These are phyloP conservation scores for Xylota sylvarum DNA, from an alignment of 2,888 invertebrate species.

Conservation along the genomic window DNA sequence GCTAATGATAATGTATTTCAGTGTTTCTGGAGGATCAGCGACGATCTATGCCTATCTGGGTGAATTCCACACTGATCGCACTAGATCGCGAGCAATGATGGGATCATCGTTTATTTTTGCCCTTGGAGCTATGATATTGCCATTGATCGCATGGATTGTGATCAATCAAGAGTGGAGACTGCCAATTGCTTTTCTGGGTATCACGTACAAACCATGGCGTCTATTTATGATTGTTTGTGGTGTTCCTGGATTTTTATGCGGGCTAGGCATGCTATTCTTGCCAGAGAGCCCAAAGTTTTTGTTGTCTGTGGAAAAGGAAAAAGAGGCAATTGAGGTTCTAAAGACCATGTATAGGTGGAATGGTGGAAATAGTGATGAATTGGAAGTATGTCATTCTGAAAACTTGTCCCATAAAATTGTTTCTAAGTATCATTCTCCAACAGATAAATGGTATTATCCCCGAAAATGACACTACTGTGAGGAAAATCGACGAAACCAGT, in stretches of 20 bases:
- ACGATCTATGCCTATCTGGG: constrained; percentile 86
- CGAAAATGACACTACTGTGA: constrained; percentile 73
- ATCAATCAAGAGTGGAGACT: constrained; percentile 81
- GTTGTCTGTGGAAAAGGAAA: constrained; percentile 79
- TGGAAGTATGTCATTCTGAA: constrained; percentile 69
- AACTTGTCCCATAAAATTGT: too few relatives aligned
- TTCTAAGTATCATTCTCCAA: neutral
- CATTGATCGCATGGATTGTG: constrained; percentile 81
- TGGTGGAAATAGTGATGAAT: constrained; percentile 77
- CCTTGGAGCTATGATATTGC: constrained; percentile 81
- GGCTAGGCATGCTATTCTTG: constrained; percentile 79
- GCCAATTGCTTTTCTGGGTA: constrained; percentile 79
- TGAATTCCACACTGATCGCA: constrained; percentile 85
- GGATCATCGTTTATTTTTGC: constrained; percentile 82
- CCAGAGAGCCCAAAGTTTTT: constrained; percentile 84
- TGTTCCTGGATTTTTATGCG: constrained; percentile 81
- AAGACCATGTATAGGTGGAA: constrained; percentile 80
- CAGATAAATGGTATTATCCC: constrained; percentile 79
- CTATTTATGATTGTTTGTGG: constrained; percentile 81
- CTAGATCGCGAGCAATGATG: constrained; percentile 84
- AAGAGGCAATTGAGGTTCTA: constrained; percentile 80
- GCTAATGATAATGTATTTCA: constrained; percentile 59
- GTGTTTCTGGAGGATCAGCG: constrained; percentile 85
- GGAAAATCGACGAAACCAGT: constrained; percentile 18
- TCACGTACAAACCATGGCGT: constrained; percentile 82